These are phyloP conservation scores for Antitype chi DNA, from an alignment of 2,888 invertebrate species.

Conservation along the genomic window DNA sequence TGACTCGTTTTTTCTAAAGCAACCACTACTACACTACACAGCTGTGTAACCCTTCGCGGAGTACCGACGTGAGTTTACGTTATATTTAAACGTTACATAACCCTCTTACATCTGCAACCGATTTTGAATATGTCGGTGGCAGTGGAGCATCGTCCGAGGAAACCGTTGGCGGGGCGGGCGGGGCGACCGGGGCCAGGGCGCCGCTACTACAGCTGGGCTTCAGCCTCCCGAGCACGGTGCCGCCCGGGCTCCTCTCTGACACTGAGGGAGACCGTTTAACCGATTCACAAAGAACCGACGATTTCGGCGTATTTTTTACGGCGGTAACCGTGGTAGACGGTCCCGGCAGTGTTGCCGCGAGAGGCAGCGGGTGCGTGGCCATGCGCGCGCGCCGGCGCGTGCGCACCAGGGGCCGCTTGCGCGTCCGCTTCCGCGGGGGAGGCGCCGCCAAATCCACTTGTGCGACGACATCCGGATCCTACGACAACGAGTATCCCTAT, in stretches of 20 bases:
- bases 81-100: conserved; percentile 7
- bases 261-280: background rate
- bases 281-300: background rate
- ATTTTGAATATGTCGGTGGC: conserved; percentile 28
- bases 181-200: no score
- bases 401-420: background rate
- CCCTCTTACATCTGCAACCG: conserved; percentile 20
- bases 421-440: background rate
- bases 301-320: background rate
- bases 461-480: conserved; percentile 25
- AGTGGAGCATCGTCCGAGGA: background rate
- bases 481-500: conserved; percentile 43
- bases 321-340: background rate
- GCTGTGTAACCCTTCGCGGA: no score
- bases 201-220: no score
- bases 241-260: background rate
- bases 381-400: background rate
- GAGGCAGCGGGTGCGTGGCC: no score
- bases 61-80: background rate
- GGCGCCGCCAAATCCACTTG: conserved; percentile 14
- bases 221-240: background rate
- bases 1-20: background rate
- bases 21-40: background rate
- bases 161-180: background rate
- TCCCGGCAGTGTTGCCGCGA: no score